phyloP scores from a whole-genome alignment of 2,113 vertebrate species.

The Blennius ocellaris region DNA sequence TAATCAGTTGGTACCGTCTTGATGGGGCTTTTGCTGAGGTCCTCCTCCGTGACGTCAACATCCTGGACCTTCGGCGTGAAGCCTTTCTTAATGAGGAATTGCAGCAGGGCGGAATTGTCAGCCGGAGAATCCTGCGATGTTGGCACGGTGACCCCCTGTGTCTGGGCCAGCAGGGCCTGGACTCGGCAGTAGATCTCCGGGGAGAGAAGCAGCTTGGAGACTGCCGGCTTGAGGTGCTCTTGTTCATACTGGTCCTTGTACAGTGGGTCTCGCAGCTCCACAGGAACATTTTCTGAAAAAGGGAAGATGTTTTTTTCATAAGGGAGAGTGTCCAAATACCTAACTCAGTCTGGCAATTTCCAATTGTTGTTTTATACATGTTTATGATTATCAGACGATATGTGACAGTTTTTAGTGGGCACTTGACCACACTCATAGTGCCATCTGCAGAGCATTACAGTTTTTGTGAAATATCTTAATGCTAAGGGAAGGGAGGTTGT shows the following conservation, averaged over 20 bases:
- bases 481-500: too few species aligned
- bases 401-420: too few species aligned
- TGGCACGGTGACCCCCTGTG: slow-evolving; percentile 32
- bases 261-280: slow-evolving; percentile 87
- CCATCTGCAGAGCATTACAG: too few species aligned
- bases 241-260: slow-evolving; percentile 88
- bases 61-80: slow-evolving; percentile 81
- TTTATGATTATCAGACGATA: too few species aligned
- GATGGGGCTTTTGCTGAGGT: slow-evolving; percentile 87
- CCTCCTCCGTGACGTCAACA: slow-evolving; percentile 80
- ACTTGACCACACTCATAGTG: too few species aligned
- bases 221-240: slow-evolving; percentile 87
- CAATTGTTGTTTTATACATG: too few species aligned
- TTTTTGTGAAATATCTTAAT: too few species aligned
- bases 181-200: slow-evolving; percentile 88
- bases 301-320: too few species aligned
- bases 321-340: too few species aligned
- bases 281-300: slow-evolving; percentile 85
- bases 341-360: too few species aligned
- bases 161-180: slow-evolving; percentile 79
- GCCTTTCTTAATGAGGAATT: slow-evolving; percentile 83
- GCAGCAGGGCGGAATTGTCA: slow-evolving; percentile 83
- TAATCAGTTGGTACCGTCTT: slow-evolving; percentile 82
- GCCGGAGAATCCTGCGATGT: slow-evolving; percentile 58
- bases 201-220: slow-evolving; percentile 87